Evolutionary conservation across 92 coral and sea anemone species (phyloP), one percentile per base, ranked within the genome.

Genomic region (Heliopora coerulea): DNA sequence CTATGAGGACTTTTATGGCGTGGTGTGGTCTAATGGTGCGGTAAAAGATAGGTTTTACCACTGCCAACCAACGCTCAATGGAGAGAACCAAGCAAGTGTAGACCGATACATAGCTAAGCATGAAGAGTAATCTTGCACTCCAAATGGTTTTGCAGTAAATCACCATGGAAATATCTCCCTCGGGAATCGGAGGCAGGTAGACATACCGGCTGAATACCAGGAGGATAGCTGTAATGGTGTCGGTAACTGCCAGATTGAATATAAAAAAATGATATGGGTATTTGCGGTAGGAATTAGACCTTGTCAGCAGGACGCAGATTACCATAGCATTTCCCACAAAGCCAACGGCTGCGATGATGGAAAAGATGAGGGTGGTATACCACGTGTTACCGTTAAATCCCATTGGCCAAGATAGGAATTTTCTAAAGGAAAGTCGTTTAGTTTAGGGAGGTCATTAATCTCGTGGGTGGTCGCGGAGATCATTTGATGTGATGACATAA

Each of bases 61-160:
- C 65, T 18, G 65, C 65, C 18, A 59, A 59, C 65, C 65, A 59
- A 11, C 65, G 29, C 31, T 59, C 65, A 28, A 59, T 24, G 18
- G 65, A 3, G 17, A 59, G 65, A 9, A 18, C 65, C 29, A 59
- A 7, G 10, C 65, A 59, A 24, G 4, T 59, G 65, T 59, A 59
- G 3, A 59, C 18, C 2, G 65, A 59, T 11, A 59, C 26, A 26
- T 59, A 59, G 35, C 65, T 31, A 14, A 59, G 65, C 37, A 29
- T 59, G 37, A 59, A 59, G 6, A 29, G 37, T 21, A 24, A 4
- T 31, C 65, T 24, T 7, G 65, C 23, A 8, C 18, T 29, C 31
- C 37, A 59, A 2, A 59, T 59, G 7, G 18, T 29, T 31, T 3
- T 3, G 58, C 58, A 50, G 58, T 50, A 50, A 6, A 50, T 50